A percentile compares a stretch with the other conserved stretches of the same genome.
phyloP scores from a whole-genome alignment of 1,140 invertebrate species.

The Zaprionus inermis region DNA sequence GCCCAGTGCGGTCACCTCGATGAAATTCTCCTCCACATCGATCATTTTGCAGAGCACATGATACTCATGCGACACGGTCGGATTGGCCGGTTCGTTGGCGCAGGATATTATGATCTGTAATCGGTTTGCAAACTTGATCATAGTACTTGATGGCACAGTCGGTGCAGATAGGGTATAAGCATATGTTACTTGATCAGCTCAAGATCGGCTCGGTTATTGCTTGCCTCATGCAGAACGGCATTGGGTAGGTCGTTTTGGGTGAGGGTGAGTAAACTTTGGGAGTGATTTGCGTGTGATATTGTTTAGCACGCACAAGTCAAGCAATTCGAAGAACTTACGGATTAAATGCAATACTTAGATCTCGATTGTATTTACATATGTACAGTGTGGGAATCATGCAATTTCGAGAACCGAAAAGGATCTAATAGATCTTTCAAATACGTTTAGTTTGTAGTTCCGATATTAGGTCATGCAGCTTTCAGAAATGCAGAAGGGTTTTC shows the following conservation, averaged over 20 bases:
- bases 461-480: neutral
- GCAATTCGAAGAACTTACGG: constrained; percentile 82
- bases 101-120: constrained; percentile 94
- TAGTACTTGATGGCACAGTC: neutral
- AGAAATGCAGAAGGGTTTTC: neutral
- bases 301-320: constrained; percentile 82
- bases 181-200: constrained; percentile 42
- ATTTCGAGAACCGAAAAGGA: neutral
- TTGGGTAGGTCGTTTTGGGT: constrained; percentile 38
- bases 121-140: constrained; percentile 28
- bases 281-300: constrained; percentile 57
- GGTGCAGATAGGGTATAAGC: constrained; percentile 36
- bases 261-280: constrained; percentile 44
- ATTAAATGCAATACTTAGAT: constrained; percentile 1
- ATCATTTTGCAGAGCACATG: constrained; percentile 95
- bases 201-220: neutral
- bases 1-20: constrained; percentile 96
- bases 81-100: constrained; percentile 94
- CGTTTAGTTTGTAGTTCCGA: neutral
- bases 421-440: neutral
- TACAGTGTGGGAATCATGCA: neutral
- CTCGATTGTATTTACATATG: neutral
- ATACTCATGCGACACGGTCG: constrained; percentile 93
- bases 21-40: constrained; percentile 94
- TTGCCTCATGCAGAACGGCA: constrained; percentile 76